A percentile compares a stretch with the other conserved stretches of the same genome.
phyloP scores from a whole-genome alignment of 2,888 invertebrate species.

The Melieria picta region DNA sequence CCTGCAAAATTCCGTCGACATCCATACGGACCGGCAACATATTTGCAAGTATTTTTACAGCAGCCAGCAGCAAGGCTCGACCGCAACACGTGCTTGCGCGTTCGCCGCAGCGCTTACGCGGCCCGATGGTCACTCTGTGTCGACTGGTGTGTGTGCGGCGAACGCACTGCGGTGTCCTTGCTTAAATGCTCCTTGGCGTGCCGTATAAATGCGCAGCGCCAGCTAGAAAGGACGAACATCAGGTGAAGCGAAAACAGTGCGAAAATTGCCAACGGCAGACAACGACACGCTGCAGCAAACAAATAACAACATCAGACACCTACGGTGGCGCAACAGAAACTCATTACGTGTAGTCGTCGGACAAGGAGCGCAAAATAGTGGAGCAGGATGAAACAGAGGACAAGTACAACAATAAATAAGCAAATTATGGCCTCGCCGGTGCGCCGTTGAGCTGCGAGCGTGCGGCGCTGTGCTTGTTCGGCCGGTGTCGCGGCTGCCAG shows the following conservation, averaged over 20 bases:
- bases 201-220: neutral
- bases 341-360: neutral
- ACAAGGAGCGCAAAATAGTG: neutral
- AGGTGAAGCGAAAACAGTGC: neutral
- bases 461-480: neutral
- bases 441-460: neutral
- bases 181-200: conserved; percentile 9
- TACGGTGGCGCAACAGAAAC: neutral
- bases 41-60: neutral
- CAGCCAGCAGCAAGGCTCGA: neutral
- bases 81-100: neutral
- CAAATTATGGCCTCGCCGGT: neutral
- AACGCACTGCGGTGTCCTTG: neutral
- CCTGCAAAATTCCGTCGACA: neutral
- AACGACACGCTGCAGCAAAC: conserved; percentile 3
- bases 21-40: neutral
- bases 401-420: neutral
- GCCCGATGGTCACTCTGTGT: neutral
- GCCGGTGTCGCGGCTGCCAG: neutral
- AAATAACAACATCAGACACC: neutral
- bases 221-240: too few relatives aligned
- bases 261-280: neutral
- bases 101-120: neutral
- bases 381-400: neutral
- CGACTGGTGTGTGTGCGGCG: neutral